Base-by-base conservation (phyloP, 2,797 vertebrate species). In the Sebastes kiyomatsui region DNA sequence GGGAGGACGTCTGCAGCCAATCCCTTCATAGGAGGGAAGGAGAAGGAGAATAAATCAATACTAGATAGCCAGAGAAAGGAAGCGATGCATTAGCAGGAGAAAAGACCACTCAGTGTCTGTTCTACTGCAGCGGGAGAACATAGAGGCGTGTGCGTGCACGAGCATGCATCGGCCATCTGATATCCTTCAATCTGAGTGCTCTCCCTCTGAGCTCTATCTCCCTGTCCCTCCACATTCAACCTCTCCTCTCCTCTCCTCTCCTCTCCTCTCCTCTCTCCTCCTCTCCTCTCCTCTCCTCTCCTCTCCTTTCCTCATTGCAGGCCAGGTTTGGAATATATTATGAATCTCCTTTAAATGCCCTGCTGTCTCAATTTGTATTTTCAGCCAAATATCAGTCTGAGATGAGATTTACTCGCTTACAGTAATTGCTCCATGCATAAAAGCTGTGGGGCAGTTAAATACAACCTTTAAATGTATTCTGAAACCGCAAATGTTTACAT, bases 51-150 rank as follows among this genome's bases (percentile, higher is more conserved):
- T 70, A 88, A 93, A 93, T 94, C 94, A 89, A 94, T 95, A 95
- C 65, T 67, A 81, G 76, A 90, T 85, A 82, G 86, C 71, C 79
- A 85, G 79, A 85, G 90, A 91, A 83, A 89, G 92, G 90, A 94
- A 92, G 91, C 59, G 83, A 93, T 90, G 90, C 93, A 95, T 94
- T 95, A 94, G 91, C 80, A 83, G 88, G 80, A 92, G 87, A 91
- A 92, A 93, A 92, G 80, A 81, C 89, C 82, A 88, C 81, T 88
- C 70, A 82, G 72, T 77, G 82, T 81, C 72, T 85, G 72, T 82
- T 80, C 55, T 67, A 71, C 69, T 87, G 83, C 87, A 91, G 80
- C 12, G 11, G 10, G 77, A 82, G 83, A 79, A 73, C 14, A 67
- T 32, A 35, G 5, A 67, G 75, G 75, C 60, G 69, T 58, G 75